Evolutionary conservation across 2,113 vertebrate species (phyloP).

Genomic region (Accipiter cooperii): DNA sequence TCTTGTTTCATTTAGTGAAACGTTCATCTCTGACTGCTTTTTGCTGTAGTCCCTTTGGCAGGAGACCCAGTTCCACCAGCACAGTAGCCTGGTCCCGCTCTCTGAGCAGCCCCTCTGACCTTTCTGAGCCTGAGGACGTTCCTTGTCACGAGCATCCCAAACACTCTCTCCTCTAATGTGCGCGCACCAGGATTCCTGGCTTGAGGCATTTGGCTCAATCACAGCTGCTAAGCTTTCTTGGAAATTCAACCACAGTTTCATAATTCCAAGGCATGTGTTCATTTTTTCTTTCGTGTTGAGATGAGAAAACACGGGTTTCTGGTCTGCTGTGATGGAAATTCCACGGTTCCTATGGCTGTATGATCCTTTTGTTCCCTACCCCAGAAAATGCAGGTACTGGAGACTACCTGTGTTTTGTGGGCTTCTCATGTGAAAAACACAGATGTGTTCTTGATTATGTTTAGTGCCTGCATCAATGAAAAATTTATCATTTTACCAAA

Average conservation of each 20-base stretch:
- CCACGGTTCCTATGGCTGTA: fast-evolving
- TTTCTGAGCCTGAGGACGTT: neutral
- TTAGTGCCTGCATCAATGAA: neutral
- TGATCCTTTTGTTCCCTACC: neutral
- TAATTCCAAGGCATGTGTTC: slow-evolving; percentile 16
- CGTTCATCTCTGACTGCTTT: neutral
- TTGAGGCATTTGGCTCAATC: slow-evolving; percentile 9
- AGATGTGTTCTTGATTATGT: neutral
- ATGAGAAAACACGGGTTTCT: slow-evolving; percentile 41
- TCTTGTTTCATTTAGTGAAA: neutral
- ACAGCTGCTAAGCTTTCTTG: slow-evolving; percentile 47
- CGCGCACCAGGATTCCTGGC: neutral
- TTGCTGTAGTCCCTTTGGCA: neutral
- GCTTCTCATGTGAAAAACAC: neutral
- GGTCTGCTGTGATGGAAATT: slow-evolving; percentile 31
- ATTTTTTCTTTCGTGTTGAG: neutral
- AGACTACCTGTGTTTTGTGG: neutral
- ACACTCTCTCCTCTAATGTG: neutral
- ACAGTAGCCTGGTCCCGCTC: neutral
- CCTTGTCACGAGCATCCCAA: neutral
- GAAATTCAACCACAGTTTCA: slow-evolving; percentile 51
- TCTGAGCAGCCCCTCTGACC: neutral
- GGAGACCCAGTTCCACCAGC: neutral
- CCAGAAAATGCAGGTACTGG: neutral
- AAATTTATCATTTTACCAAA: neutral